Percentiles rank a stretch among this genome's conserved stretches.
phyloP scores from a whole-genome alignment of 2,797 vertebrate species.

The Cottoperca gobio region DNA sequence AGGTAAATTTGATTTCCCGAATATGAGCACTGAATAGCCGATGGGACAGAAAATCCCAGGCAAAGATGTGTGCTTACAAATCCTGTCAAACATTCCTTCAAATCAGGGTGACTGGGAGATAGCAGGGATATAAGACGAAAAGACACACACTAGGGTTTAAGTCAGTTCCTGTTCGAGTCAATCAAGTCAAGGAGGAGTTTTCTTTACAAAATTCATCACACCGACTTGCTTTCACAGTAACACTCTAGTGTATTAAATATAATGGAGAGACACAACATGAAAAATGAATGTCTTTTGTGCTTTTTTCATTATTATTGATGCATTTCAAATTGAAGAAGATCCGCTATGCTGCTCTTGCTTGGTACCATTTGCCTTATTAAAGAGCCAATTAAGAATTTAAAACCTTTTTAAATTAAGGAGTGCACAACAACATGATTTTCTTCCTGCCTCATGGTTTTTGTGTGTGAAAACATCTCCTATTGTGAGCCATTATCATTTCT shows the following conservation, averaged over 20 bases:
- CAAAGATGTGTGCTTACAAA: conserved; percentile 35
- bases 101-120: conserved; percentile 53
- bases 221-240: conserved; percentile 63
- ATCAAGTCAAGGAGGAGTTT: conserved; percentile 64
- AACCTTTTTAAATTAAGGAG: conserved; percentile 61
- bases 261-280: conserved; percentile 65
- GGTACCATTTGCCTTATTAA: conserved; percentile 74
- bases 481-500: conserved; percentile 34
- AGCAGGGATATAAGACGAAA: conserved; percentile 54
- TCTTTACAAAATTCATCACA: conserved; percentile 75
- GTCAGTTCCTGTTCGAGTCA: conserved; percentile 69
- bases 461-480: conserved; percentile 24
- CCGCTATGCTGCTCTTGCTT: conserved; percentile 62
- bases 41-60: conserved; percentile 38
- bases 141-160: conserved; percentile 52
- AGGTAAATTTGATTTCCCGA: conserved; percentile 56
- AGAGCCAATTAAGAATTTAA: conserved; percentile 76
- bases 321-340: conserved; percentile 71
- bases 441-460: conserved; percentile 37
- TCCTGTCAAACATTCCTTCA: conserved; percentile 60
- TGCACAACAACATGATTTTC: conserved; percentile 56
- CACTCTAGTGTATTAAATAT: conserved; percentile 67
- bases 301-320: conserved; percentile 76
- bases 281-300: conserved; percentile 72
- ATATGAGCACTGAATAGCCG: conserved; percentile 34